Base-by-base conservation (phyloP, 30 jellyfish, hydroid and myxozoan genomes). In the Turritopsis rubra region DNA sequence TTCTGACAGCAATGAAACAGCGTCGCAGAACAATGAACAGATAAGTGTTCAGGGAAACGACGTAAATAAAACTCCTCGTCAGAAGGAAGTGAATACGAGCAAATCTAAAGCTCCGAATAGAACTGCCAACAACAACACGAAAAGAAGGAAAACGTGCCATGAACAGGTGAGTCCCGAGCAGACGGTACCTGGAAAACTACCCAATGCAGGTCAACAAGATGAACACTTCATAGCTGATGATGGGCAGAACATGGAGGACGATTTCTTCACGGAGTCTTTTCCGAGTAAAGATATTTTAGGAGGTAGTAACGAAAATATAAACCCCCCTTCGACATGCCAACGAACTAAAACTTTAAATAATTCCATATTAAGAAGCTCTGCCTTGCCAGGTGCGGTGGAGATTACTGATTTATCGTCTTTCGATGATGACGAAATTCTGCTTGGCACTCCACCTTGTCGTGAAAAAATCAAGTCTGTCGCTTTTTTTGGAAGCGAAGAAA, bases 1-100 rank as follows among this genome's bases (percentile, higher is more conserved):
- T 29, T 73, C 89, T 85, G 98, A 92, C 23, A 85, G 28, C 18
- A 26, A 86, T 0, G 21, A 28, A 16, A 53, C 87, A 25, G 65
- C 96, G 8, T 25, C 78, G 21, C 87, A 80, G 60, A 65, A 80
- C 53, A 52, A 82, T 18, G 54, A 80, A 7, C 77, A 68, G 30
- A 68, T 16, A 16, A 17, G 30, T 23, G 77, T 0, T n/a, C 5
- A 13, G 60, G 60, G 13, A 41, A 41, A 13, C 60, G 13, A 41
- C 60, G 60, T 41, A 41, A 5, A 41, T 41, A 68, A 68, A 68
- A n/a, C 30, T 68, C 30, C 77, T 68, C 30, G 23, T 23, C 77
- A 68, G 21, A 23, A 68, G 31, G 30, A 68, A 27, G 9, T 27
- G 28, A 68, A 68, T 27, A 68, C 16, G 19, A 68, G 0, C 16